A percentile compares a stretch with the other conserved stretches of the same genome.
Conservation (phyloP, 2,888 invertebrate genomes). For the Axea sp. region DNA sequence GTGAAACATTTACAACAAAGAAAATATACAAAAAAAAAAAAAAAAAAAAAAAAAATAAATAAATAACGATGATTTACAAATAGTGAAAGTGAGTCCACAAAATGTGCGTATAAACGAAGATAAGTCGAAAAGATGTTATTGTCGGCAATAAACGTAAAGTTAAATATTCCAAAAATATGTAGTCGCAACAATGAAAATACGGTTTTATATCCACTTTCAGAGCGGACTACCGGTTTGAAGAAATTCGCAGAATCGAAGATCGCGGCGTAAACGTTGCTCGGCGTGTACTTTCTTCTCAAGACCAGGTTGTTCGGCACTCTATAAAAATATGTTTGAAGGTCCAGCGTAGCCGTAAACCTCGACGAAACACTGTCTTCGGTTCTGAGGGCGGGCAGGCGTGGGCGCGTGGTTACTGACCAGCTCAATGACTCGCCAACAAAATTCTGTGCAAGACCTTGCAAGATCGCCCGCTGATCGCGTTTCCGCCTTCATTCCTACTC, state of each 20-base stretch:
- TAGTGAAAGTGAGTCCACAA: slow-evolving; percentile 43
- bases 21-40: no score
- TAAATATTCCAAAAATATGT: slow-evolving; percentile 62
- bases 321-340: slow-evolving; percentile 74
- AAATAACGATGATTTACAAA: slow-evolving; percentile 33
- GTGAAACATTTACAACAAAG: no score
- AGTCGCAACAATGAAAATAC: slow-evolving; percentile 59
- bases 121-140: slow-evolving; percentile 47
- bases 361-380: slow-evolving; percentile 64
- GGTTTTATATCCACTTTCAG: slow-evolving; percentile 57
- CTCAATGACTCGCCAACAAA: slow-evolving; percentile 56
- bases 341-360: slow-evolving; percentile 65
- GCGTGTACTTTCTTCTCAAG: slow-evolving; percentile 55
- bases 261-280: slow-evolving; percentile 34
- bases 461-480: slow-evolving; percentile 30
- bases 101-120: slow-evolving; percentile 27
- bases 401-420: slow-evolving; percentile 61
- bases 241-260: slow-evolving; percentile 57
- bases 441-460: slow-evolving; percentile 34
- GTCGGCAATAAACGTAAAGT: slow-evolving; percentile 55
- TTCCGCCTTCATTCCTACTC: slow-evolving; percentile 47
- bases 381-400: slow-evolving; percentile 54
- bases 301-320: slow-evolving; percentile 64
- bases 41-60: no score
- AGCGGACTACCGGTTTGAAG: slow-evolving; percentile 59